Base-by-base conservation (phyloP, 2,888 invertebrate species). In the Eupithecia subumbrata region DNA sequence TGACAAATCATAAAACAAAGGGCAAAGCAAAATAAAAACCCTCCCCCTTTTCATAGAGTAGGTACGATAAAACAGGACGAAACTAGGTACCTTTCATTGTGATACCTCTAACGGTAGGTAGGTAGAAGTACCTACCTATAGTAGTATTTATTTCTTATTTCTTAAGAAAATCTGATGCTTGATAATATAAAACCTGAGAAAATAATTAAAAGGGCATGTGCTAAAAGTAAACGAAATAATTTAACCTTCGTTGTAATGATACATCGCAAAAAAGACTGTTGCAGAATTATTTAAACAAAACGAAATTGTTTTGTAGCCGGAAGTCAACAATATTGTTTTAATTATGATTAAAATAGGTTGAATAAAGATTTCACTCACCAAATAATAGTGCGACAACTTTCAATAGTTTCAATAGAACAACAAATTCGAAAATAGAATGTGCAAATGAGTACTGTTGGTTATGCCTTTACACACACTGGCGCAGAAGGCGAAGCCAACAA, bases 401-500 rank as follows among this genome's bases (percentile, higher is more conserved):
- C 79, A 72, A 72, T 30, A 30, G 12, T 80, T 63, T 71, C 79
- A 72, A 72, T 37, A 9, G 18, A 64, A 64, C 18, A 64, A 64
- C 18, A 64, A 34, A 34, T 64, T 64, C 34, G 7, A 64, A 73
- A 76, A 25, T 79, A 71, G 69, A 64, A 79, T 73, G 64, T 76
- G 79, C 71, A 66, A 22, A 66, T 74, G 82, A 81, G 87, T 85
- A 86, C 88, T 87, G 92, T 91, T 88, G 90, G 90, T 92, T 90
- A 91, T 84, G 89, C 92, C 95, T 95, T 95, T 95, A 93, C 94
- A 93, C 95, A 90, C 95, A 94, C 95, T 95, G 95, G 95, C 91
- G 92, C 86, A 95, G 95, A 95, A 95, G 95, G 91, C 90, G 84
- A 87, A 90, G 85, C 84, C 89, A 90, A 92, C 87, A 88, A 90